Conservation (phyloP, 2,888 invertebrate genomes). For the Himalopsyche japonica region DNA sequence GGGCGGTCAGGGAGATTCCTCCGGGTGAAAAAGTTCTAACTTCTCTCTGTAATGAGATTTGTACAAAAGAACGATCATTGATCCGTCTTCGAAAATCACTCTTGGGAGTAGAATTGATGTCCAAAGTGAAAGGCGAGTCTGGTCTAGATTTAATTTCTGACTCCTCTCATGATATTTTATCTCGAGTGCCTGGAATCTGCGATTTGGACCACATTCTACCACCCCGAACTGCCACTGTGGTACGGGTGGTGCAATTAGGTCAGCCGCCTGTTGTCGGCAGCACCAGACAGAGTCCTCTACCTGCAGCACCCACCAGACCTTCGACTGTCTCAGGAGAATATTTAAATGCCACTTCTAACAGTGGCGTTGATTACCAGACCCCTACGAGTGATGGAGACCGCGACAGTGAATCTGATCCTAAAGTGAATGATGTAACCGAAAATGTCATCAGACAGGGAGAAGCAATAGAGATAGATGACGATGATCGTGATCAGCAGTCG, state of each 20-base stretch:
- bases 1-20: background rate
- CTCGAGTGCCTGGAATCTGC: constrained; percentile 32
- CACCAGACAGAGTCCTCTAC: constrained; percentile 32
- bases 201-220: constrained; percentile 30
- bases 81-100: background rate
- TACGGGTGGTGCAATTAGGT: constrained; percentile 35
- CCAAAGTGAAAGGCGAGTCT: background rate
- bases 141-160: background rate
- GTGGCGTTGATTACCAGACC: constrained; percentile 25
- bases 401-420: constrained; percentile 9
- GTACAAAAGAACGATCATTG: background rate
- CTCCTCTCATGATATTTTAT: constrained; percentile 14
- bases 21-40: background rate
- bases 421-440: background rate
- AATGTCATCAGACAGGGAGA: background rate
- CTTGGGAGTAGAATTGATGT: background rate
- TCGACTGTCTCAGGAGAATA: constrained; percentile 27
- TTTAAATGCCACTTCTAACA: constrained; percentile 19
- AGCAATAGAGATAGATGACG: background rate
- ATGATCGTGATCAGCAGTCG: background rate
- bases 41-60: background rate
- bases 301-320: constrained; percentile 25
- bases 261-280: constrained; percentile 35
- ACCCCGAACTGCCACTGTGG: background rate
- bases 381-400: constrained; percentile 22